These are phyloP conservation scores for Harpagus bidentatus DNA, from an alignment of 2,113 vertebrate genomes.

Conservation along the genomic window DNA sequence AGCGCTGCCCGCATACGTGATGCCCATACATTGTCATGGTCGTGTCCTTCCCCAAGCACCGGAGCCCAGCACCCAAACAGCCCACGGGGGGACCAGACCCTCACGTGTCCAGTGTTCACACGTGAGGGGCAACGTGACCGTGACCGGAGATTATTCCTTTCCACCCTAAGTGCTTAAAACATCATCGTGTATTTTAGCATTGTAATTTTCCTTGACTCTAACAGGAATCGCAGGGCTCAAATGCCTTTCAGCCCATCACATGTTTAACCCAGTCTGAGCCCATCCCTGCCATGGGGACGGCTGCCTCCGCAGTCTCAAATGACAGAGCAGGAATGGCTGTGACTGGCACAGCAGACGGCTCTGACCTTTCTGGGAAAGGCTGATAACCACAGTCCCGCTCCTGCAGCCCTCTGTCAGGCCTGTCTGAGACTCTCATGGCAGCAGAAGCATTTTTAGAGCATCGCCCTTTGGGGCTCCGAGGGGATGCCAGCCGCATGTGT, in stretches of 20 bases:
- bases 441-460: not conserved
- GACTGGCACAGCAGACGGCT: not conserved
- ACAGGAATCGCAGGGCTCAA: not conserved
- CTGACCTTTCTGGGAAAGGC: conserved; percentile 59
- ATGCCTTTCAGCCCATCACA: not conserved
- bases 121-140: rapidly evolving
- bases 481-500: not conserved
- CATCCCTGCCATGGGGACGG: not conserved
- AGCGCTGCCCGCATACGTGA: not conserved
- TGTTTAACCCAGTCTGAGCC: not conserved
- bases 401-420: not conserved
- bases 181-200: not conserved
- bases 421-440: not conserved
- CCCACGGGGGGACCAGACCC: rapidly evolving
- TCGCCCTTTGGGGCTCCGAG: not conserved
- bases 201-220: not conserved
- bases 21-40: not conserved
- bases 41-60: not conserved
- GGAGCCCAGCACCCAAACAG: not conserved
- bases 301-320: not conserved
- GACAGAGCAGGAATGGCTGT: not conserved
- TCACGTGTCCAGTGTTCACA: rapidly evolving
- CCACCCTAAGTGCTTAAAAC: not conserved
- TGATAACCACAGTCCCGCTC: not conserved
- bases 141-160: not conserved